Conservation (phyloP, 2,113 vertebrate species). For the Apodemus speciosus region DNA sequence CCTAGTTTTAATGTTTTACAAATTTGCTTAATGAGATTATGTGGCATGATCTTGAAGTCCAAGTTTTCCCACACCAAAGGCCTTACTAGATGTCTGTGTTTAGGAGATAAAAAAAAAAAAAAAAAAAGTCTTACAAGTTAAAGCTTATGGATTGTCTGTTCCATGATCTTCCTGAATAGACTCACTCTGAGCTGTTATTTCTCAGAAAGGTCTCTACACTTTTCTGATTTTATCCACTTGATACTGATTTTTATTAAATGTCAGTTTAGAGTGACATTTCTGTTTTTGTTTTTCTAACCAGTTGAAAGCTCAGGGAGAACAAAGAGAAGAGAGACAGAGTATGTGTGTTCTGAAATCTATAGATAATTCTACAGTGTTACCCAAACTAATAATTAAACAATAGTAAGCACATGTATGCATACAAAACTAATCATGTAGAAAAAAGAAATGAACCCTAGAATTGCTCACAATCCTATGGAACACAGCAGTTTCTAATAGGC, state of each 20-base stretch:
- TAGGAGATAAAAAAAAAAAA: slow-evolving; percentile 13
- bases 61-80: slow-evolving; percentile 11
- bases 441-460: slow-evolving; percentile 39
- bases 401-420: background rate
- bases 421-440: slow-evolving; percentile 12
- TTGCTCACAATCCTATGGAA: slow-evolving; percentile 38
- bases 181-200: slow-evolving; percentile 50
- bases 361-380: slow-evolving; percentile 45
- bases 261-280: slow-evolving; percentile 47
- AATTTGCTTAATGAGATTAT: slow-evolving; percentile 16
- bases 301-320: background rate
- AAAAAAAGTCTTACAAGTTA: background rate
- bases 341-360: background rate
- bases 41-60: background rate
- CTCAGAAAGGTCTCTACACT: slow-evolving; percentile 7
- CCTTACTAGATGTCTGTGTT: slow-evolving; percentile 35
- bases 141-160: slow-evolving; percentile 6
- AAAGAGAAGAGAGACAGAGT: background rate
- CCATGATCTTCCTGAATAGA: slow-evolving; percentile 34
- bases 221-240: slow-evolving; percentile 32
- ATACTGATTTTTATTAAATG: slow-evolving; percentile 15
- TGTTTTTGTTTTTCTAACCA: background rate
- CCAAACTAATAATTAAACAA: slow-evolving; percentile 36
- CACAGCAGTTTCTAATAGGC: background rate
- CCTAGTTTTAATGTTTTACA: slow-evolving; percentile 31